Evolutionary conservation across 2,113 vertebrate genomes (phyloP).

Genomic region (Haplochromis burtoni): DNA sequence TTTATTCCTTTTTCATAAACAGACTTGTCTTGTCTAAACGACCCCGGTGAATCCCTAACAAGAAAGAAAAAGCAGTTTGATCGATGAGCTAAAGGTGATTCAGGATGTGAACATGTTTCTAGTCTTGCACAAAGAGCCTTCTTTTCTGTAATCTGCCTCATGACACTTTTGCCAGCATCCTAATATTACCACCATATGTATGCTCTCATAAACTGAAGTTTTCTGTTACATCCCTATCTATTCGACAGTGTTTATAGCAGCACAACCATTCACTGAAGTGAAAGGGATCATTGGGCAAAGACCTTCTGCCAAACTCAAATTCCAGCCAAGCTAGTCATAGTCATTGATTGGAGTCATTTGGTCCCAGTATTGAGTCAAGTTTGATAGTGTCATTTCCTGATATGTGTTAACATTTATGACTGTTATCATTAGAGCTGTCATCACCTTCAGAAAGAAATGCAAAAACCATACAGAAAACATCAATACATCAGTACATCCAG

Average conservation of each 20-base stretch:
- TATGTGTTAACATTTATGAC: neutral
- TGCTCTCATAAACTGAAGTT: neutral
- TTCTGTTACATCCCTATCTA: neutral
- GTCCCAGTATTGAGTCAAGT: neutral
- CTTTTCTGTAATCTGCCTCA: neutral
- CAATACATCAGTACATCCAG: conserved; percentile 25
- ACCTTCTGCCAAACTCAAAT: conserved; percentile 13
- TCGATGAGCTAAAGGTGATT: neutral
- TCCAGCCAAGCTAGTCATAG: neutral
- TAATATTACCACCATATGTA: neutral
- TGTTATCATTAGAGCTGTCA: conserved; percentile 8
- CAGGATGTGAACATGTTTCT: neutral
- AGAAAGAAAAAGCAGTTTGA: neutral
- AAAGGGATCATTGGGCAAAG: conserved; percentile 15
- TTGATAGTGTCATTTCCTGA: conserved; percentile 3
- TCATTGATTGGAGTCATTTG: conserved; percentile 20
- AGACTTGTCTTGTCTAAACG: neutral
- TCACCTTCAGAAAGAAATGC: conserved; percentile 11
- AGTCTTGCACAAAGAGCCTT: neutral
- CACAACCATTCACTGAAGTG: neutral
- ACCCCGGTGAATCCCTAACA: neutral
- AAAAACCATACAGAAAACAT: neutral
- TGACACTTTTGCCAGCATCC: neutral
- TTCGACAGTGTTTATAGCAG: neutral
- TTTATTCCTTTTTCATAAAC: neutral